Base-by-base conservation (phyloP, 2,888 invertebrate genomes). In the Thymelicus lineola region DNA sequence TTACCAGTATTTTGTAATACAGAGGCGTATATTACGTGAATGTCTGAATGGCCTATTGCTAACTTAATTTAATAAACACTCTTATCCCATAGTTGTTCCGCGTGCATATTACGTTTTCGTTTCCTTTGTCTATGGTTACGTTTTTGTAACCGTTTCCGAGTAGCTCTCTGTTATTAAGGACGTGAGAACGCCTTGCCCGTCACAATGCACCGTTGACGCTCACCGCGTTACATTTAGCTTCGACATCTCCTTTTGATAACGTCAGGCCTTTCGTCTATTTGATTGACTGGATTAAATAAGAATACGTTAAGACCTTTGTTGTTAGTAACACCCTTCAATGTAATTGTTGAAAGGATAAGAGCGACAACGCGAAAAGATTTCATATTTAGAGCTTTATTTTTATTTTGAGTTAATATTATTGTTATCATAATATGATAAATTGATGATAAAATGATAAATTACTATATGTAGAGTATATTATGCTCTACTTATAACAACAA, bases 71-170 rank as follows among this genome's bases (percentile, higher is more conserved):
- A 77, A 76, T 79, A 75, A 77, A 68, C 74, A 69, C 71, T 59
- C 72, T 66, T 82, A 86, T 86, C 82, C 79, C 82, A 85, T 85
- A 84, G 81, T 77, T 82, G 85, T 86, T 86, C 86, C 85, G 82
- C 83, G 81, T 75, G 74, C 72, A 74, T 85, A 82, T 84, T 86
- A 86, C 83, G 85, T 89, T 90, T 89, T 83, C 86, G 83, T 87
- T 89, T 88, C 86, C 87, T 91, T 91, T 91, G 91, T 91, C 85
- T 88, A 81, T 82, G 80, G 77, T 83, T 89, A 80, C 80, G 89
- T 91, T 92, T 91, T 91, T 93, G 90, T 90, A 88, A 88, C 82
- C 81, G 82, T 90, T 91, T 91, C 91, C 91, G 90, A 90, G 55
- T 69, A 63, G 62, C 86, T 84, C 80, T 83, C 82, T 79, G 84